phyloP scores from a whole-genome alignment of 1,140 invertebrate species.

The Arctopsyche grandis region DNA sequence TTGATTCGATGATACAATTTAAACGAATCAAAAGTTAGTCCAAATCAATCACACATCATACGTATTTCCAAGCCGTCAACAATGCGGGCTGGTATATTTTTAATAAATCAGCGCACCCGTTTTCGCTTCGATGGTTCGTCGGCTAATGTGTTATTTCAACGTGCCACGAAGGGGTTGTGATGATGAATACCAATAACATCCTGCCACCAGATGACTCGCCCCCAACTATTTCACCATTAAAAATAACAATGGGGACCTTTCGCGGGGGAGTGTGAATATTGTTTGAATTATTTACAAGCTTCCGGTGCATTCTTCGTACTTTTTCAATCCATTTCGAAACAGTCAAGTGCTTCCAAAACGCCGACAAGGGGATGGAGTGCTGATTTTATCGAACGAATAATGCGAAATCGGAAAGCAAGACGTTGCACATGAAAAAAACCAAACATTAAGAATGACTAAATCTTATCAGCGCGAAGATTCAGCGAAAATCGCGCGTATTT shows the following conservation, averaged over 20 bases:
- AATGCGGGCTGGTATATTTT: neutral
- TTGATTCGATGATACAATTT: no score
- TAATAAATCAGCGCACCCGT: neutral
- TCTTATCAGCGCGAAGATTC: no score
- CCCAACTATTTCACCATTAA: constrained; percentile 42
- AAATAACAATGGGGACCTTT: constrained; percentile 47
- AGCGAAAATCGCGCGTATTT: no score
- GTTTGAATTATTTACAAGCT: constrained; percentile 49
- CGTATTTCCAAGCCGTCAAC: no score
- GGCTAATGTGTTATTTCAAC: constrained; percentile 34
- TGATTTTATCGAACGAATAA: no score
- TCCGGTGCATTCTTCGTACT: constrained; percentile 45
- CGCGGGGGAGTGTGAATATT: constrained; percentile 47
- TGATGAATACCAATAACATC: constrained; percentile 35
- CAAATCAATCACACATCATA: no score
- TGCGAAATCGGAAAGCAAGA: no score
- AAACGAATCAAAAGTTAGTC: no score
- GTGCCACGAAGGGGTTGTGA: constrained; percentile 37
- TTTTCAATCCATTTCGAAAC: constrained; percentile 27
- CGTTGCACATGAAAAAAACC: no score
- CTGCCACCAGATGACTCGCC: constrained; percentile 41
- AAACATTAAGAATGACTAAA: no score
- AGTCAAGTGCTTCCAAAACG: no score
- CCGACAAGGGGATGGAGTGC: no score
- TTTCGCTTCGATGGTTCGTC: neutral